Base-by-base conservation (phyloP, 2,113 vertebrate genomes). In the Eulemur rufifrons region DNA sequence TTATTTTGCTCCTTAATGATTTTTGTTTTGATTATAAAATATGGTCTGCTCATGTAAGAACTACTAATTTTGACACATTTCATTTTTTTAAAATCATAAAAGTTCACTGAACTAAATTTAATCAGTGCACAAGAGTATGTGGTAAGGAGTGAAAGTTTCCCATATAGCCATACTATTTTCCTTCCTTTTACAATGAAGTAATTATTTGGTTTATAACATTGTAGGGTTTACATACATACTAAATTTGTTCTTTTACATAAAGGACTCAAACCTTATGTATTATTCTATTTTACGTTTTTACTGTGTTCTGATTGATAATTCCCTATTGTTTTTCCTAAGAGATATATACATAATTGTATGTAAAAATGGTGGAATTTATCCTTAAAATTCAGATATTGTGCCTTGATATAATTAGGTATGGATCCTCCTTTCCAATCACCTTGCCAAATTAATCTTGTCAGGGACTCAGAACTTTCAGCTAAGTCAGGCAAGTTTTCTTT, bases 11-110 rank as follows among this genome's bases (percentile, higher is more conserved):
- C 5, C 76, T 93, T 50, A 88, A 39, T 47, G 5, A 39, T 89
- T 92, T 20, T 84, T 56, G 0, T 86, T 90, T 81, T 82, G 54
- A 73, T 95, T 78, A 61, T 95, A 81, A 90, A 90, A 52, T 95
- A 73, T 8, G 39, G 6, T 91, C 6, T 77, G 27, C 20, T 81
- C 34, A 61, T 87, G 3, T 86, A 82, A 73, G 23, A 18, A 77
- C n/a, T 82, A 18, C 63, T 92, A 68, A 84, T 86, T 86, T 81
- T 56, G 23, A 68, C 39, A 52, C 2, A 18, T 56, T 39, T 77
- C 0, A 20, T 63, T 80, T 68, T 83, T 85, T 96, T 20, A 27
- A 3, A 89, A 66, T 68, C 34, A 42, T 54, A 56, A 86, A 94
- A 90, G 9, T 89, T 86, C 6, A 47, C 39, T 91, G 61, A 71